A percentile compares a stretch with the other conserved stretches of the same genome.
phyloP scores from a whole-genome alignment of 2,888 invertebrate genomes.

The Oscheius onirici region DNA sequence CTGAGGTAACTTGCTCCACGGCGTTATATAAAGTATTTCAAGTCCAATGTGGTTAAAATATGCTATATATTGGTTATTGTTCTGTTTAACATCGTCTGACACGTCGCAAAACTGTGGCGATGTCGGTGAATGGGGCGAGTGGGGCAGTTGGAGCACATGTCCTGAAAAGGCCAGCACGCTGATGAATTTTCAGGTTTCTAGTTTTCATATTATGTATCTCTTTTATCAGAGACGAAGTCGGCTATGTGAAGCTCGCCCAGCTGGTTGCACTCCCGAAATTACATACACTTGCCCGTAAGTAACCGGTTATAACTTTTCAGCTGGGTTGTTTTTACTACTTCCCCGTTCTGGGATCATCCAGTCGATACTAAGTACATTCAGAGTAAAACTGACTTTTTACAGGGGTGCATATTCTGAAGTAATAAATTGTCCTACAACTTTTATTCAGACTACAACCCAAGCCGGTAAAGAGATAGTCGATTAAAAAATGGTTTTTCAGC shows the following conservation, averaged over 20 bases:
- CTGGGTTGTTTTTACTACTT: background rate
- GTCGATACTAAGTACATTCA: background rate
- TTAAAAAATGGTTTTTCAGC: background rate
- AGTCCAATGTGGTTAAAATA: constrained; percentile 21
- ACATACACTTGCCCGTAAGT: constrained; percentile 29
- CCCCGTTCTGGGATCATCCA: background rate
- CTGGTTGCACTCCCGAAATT: constrained; percentile 2
- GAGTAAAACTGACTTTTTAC: background rate
- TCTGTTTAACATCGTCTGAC: background rate
- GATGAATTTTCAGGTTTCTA: constrained; percentile 27
- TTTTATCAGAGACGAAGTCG: constrained; percentile 16
- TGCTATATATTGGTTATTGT: background rate
- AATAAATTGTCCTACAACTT: background rate
- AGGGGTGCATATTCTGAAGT: constrained; percentile 33
- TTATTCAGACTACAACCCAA: background rate
- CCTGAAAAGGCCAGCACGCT: background rate
- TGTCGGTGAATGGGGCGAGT: constrained; percentile 26
- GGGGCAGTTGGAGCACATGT: constrained; percentile 28
- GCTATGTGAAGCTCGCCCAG: constrained; percentile 20
- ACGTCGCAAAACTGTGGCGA: background rate
- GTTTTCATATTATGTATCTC: background rate
- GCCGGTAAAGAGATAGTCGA: background rate
- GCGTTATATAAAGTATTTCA: background rate
- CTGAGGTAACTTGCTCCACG: background rate
- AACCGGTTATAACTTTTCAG: background rate